phyloP scores from a whole-genome alignment of 30 jellyfish, hydroid and myxozoan genomes.

The Aurelia aurita region DNA sequence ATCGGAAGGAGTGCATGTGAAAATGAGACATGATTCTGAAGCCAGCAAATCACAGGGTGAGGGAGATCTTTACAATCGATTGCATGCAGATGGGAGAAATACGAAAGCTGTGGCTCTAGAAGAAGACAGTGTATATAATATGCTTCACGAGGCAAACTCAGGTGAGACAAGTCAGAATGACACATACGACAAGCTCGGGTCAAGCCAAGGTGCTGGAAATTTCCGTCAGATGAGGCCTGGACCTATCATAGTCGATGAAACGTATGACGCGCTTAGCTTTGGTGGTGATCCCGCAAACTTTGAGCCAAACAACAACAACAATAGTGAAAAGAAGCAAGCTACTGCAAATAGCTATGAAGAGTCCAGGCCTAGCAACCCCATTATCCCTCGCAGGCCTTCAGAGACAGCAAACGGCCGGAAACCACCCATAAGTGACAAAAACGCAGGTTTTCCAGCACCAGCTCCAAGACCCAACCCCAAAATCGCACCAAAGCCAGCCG shows the following conservation, averaged over 20 bases:
- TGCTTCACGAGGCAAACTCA: slow-evolving; percentile 1
- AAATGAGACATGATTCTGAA: background rate
- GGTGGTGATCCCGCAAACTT: slow-evolving; percentile 1
- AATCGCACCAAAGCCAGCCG: slow-evolving; percentile 22
- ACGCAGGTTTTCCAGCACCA: slow-evolving; percentile 7
- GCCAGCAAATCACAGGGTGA: background rate
- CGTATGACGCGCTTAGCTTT: slow-evolving; percentile 41
- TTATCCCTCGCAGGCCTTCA: background rate
- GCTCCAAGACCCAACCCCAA: slow-evolving; percentile 24
- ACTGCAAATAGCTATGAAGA: slow-evolving; percentile 4
- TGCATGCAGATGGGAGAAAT: slow-evolving; percentile 17
- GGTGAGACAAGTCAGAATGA: slow-evolving; percentile 10
- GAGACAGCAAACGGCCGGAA: background rate
- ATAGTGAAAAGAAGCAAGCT: background rate
- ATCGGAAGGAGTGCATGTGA: background rate
- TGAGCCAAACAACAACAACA: slow-evolving; percentile 8
- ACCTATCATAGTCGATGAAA: slow-evolving; percentile 56
- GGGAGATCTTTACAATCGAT: slow-evolving; percentile 21
- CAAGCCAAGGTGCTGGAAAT: slow-evolving; percentile 1
- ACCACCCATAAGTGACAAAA: background rate
- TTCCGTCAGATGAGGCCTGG: slow-evolving; percentile 56
- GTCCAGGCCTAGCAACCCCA: slow-evolving; percentile 1
- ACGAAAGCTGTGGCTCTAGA: background rate
- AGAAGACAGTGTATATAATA: slow-evolving; percentile 32
- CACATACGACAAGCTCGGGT: slow-evolving; percentile 40